Conservation (phyloP, 2,113 vertebrate species). For the Fregetta grallaria region DNA sequence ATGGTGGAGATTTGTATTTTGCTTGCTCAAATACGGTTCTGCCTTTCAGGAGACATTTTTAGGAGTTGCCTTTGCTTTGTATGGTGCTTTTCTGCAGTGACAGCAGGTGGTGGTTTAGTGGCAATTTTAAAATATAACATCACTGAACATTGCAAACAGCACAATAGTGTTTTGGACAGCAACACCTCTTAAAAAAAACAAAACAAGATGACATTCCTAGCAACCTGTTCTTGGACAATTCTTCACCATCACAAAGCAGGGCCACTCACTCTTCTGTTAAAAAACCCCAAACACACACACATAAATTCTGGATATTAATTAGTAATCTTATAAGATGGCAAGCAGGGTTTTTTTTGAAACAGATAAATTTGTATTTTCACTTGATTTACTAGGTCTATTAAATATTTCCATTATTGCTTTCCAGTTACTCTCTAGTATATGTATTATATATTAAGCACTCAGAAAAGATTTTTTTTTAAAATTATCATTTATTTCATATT, state of each 20-base stretch:
- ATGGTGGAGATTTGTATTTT: not conserved
- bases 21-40: not conserved
- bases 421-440: not conserved
- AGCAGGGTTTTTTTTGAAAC: not conserved
- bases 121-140: conserved; percentile 19
- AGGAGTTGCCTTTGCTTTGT: not conserved
- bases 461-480: not conserved
- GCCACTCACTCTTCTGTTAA: not conserved
- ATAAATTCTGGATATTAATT: not conserved
- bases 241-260: not conserved
- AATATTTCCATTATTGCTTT: conserved; percentile 1
- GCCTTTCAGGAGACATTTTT: not conserved
- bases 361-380: not conserved
- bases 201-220: not conserved
- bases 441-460: not conserved
- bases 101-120: not conserved
- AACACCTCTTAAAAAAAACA: not conserved
- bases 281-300: not conserved
- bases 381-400: not conserved
- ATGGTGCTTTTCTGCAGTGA: conserved; percentile 1
- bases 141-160: not conserved
- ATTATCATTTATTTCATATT: not conserved
- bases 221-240: not conserved
- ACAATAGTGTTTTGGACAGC: not conserved
- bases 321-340: not conserved